Conservation (phyloP, 2,113 vertebrate species). For the Desmodus rotundus region DNA sequence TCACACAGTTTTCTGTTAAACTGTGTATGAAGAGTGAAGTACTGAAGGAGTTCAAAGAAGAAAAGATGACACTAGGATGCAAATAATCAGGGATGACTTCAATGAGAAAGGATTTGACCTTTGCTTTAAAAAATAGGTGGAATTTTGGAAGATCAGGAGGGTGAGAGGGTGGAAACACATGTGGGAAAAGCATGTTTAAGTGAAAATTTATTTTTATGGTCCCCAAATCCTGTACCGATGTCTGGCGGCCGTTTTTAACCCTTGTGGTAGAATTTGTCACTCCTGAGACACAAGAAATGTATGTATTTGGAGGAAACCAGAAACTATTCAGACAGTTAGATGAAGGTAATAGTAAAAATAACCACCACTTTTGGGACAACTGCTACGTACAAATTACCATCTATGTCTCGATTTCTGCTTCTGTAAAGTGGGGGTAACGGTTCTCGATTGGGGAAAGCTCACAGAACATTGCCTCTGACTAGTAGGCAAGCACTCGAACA, state of each 20-base stretch:
- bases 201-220: not conserved
- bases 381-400: not conserved
- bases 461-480: not conserved
- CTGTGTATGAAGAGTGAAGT: not conserved
- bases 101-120: not conserved
- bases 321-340: not conserved
- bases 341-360: not conserved
- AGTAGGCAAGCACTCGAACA: not conserved
- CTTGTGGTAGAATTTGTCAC: not conserved
- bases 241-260: not conserved
- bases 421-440: not conserved
- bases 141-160: not conserved
- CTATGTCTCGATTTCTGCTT: not conserved
- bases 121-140: not conserved
- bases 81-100: not conserved
- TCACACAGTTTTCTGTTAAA: not conserved
- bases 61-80: not conserved
- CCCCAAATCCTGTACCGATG: not conserved
- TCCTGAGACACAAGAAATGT: not conserved
- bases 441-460: not conserved
- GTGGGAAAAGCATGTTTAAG: not conserved
- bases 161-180: not conserved
- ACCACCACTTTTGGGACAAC: not conserved
- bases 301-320: conserved; percentile 2
- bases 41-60: not conserved